These are phyloP conservation scores for Octodon degus DNA, from an alignment of 2,113 vertebrate genomes.

Conservation along the genomic window DNA sequence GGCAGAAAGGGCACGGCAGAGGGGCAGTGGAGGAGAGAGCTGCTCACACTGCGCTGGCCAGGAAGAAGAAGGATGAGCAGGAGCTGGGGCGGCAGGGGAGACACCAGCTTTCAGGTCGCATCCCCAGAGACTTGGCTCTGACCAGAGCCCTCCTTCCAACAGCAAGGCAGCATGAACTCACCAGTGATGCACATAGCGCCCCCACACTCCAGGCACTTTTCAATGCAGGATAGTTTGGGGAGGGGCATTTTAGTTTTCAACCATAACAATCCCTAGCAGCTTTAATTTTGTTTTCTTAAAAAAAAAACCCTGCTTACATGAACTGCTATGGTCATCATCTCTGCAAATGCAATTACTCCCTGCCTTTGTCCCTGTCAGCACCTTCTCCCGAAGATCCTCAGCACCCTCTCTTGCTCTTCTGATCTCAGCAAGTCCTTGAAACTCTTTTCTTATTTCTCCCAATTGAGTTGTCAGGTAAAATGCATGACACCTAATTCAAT, in stretches of 20 bases:
- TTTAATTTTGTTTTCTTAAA: background rate
- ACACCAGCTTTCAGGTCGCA: background rate
- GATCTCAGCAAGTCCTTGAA: background rate
- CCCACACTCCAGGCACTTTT: background rate
- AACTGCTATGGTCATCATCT: background rate
- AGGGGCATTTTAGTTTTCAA: background rate
- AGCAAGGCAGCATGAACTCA: background rate
- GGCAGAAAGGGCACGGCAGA: background rate
- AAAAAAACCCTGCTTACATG: background rate
- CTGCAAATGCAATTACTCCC: background rate
- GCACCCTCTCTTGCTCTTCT: background rate
- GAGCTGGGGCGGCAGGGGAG: background rate
- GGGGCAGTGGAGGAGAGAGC: background rate
- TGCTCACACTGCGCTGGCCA: background rate
- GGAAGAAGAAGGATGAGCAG: background rate
- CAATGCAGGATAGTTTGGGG: background rate
- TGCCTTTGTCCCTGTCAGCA: background rate
- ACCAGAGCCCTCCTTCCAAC: background rate
- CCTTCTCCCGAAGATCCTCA: background rate
- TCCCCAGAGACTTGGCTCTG: background rate
- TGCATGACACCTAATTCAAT: background rate
- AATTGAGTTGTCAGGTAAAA: background rate
- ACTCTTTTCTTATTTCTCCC: background rate
- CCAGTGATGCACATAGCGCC: background rate
- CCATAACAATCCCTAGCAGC: background rate